A percentile compares a stretch with the other conserved stretches of the same genome.
These are phyloP conservation scores for Calyptomena viridis DNA, from an alignment of 2,113 vertebrate species.

Conservation along the genomic window DNA sequence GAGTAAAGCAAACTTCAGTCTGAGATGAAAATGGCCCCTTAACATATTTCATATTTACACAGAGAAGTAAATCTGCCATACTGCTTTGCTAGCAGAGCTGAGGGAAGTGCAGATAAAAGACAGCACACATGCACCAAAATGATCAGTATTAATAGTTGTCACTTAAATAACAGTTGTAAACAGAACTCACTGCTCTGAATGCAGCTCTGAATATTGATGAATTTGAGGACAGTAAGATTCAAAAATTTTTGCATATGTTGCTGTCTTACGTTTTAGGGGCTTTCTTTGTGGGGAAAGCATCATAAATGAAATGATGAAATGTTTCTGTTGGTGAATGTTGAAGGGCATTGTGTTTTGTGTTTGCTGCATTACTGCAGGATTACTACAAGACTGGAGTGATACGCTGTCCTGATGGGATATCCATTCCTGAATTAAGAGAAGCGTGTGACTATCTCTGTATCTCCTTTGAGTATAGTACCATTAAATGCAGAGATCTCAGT, in stretches of 20 bases:
- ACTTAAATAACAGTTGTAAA: background rate
- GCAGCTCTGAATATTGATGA: background rate
- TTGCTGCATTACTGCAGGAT: conserved; percentile 77
- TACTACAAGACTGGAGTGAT: conserved; percentile 99
- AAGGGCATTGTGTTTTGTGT: background rate
- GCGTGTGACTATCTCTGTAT: conserved; percentile 99
- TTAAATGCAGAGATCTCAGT: conserved; percentile 99
- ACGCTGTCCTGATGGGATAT: conserved; percentile 98
- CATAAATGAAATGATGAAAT: background rate
- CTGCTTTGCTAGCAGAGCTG: background rate
- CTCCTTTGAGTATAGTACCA: conserved; percentile 98
- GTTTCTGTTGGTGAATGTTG: background rate
- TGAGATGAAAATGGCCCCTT: background rate
- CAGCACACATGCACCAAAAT: background rate
- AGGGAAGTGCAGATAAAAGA: background rate
- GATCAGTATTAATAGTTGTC: background rate
- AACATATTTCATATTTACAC: background rate
- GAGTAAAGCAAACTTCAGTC: background rate
- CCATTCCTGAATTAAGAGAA: conserved; percentile 97
- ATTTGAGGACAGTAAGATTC: background rate
- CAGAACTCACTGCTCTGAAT: background rate
- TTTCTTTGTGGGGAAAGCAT: background rate
- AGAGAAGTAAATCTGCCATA: background rate
- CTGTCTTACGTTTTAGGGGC: background rate
- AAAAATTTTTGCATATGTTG: background rate